These are phyloP conservation scores for Mormyrus iriodes DNA, from an alignment of 2,113 vertebrate genomes.

Conservation along the genomic window DNA sequence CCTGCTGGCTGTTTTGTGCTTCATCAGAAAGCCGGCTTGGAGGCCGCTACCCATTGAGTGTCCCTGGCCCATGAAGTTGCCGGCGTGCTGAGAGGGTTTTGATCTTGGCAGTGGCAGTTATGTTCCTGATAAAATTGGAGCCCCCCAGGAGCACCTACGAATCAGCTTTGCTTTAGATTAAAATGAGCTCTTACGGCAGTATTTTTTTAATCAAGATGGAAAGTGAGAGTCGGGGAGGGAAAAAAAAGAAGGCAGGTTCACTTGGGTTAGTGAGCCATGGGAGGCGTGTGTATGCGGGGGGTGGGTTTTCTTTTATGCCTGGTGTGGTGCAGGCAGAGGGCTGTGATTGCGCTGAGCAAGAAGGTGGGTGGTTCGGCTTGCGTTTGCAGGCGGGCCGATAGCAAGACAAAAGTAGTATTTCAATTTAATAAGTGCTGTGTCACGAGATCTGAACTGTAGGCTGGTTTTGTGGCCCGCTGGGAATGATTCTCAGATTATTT, in stretches of 20 bases:
- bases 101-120: conserved; percentile 82
- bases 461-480: conserved; percentile 60
- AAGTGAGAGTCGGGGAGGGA: conserved; percentile 77
- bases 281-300: conserved; percentile 54
- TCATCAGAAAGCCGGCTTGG: conserved; percentile 83
- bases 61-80: conserved; percentile 78
- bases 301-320: not conserved
- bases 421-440: conserved; percentile 71
- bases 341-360: not conserved
- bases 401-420: conserved; percentile 73
- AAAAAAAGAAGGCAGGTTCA: conserved; percentile 46
- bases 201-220: conserved; percentile 76
- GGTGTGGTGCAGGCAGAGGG: not conserved
- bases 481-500: conserved; percentile 66
- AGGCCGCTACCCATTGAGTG: conserved; percentile 81
- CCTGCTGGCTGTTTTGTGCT: conserved; percentile 86
- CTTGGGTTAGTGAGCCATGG: not conserved
- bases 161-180: conserved; percentile 81
- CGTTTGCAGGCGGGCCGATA: conserved; percentile 38
- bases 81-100: conserved; percentile 82
- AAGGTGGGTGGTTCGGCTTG: conserved; percentile 13
- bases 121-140: conserved; percentile 88
- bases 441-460: conserved; percentile 72
- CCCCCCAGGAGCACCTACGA: conserved; percentile 81
- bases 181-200: conserved; percentile 79